Percentiles rank a stretch among this genome's conserved stretches.
These are phyloP conservation scores for Drosophila seclusa DNA, from an alignment of 2,888 invertebrate genomes.

Conservation along the genomic window DNA sequence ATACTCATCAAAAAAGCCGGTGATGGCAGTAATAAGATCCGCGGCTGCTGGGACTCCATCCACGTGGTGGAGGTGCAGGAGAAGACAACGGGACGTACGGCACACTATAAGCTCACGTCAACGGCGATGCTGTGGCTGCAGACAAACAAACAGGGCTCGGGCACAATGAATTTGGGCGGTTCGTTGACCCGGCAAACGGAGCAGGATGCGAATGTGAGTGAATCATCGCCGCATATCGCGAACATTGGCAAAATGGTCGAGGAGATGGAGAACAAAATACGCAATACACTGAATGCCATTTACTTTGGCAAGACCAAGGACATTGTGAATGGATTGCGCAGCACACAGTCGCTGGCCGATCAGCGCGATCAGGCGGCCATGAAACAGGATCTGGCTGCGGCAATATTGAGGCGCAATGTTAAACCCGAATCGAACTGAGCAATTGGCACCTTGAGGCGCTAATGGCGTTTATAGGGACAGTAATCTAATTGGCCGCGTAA, in stretches of 20 bases:
- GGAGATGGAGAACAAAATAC: slow-evolving; percentile 99
- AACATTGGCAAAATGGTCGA: slow-evolving; percentile 99
- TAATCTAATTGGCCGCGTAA: slow-evolving; percentile 48
- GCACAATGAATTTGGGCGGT: slow-evolving; percentile 99
- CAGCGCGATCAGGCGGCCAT: slow-evolving; percentile 93
- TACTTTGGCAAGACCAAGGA: slow-evolving; percentile 99
- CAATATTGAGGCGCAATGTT: slow-evolving; percentile 92
- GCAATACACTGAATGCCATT: slow-evolving; percentile 98
- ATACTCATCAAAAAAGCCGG: slow-evolving; percentile 99
- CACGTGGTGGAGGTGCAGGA: slow-evolving; percentile 99
- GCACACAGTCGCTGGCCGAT: slow-evolving; percentile 93
- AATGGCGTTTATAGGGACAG: slow-evolving; percentile 34
- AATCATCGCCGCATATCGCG: slow-evolving; percentile 98
- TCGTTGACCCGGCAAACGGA: slow-evolving; percentile 98
- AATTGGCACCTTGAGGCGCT: slow-evolving; percentile 16
- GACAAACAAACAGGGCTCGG: slow-evolving; percentile 97
- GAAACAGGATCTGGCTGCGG: slow-evolving; percentile 93
- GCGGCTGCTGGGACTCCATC: slow-evolving; percentile 99
- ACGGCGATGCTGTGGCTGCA: slow-evolving; percentile 99
- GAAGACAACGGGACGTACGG: slow-evolving; percentile 96
- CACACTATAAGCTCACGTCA: slow-evolving; percentile 99
- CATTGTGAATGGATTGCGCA: slow-evolving; percentile 96
- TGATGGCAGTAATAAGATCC: slow-evolving; percentile 98
- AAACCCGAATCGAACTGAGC: slow-evolving; percentile 86
- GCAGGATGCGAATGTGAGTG: slow-evolving; percentile 95